Percentiles rank a stretch among this genome's conserved stretches.
Conservation (phyloP, 2,888 invertebrate genomes). For the Synanthedon vespiformis region DNA sequence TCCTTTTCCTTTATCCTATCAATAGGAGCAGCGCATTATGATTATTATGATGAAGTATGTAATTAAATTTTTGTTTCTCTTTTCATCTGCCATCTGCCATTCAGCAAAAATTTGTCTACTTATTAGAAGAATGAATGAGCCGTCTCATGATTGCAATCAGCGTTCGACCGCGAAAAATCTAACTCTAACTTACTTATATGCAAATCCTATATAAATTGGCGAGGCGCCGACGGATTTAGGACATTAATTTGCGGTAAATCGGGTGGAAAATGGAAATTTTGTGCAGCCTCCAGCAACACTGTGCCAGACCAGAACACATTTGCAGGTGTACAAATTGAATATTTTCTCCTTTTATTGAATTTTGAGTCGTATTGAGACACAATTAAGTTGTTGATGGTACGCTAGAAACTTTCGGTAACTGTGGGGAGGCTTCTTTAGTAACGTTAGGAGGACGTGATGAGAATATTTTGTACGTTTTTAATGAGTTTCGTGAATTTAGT, state of each 20-base stretch:
- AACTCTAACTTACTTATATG: constrained; percentile 41
- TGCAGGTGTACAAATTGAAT: constrained; percentile 9
- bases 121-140: too few relatives aligned
- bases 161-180: constrained; percentile 28
- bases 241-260: constrained; percentile 68
- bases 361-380: not conserved
- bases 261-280: constrained; percentile 69
- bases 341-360: not conserved
- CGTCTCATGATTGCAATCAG: constrained; percentile 20
- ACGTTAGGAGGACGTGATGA: constrained; percentile 29
- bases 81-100: too few relatives aligned
- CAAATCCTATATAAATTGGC: constrained; percentile 60
- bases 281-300: constrained; percentile 56
- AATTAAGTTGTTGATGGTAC: constrained; percentile 2
- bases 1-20: too few relatives aligned
- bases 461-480: constrained; percentile 43
- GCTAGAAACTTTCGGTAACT: constrained; percentile 10
- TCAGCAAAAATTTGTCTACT: too few relatives aligned
- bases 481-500: constrained; percentile 21
- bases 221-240: constrained; percentile 54
- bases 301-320: constrained; percentile 10
- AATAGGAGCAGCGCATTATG: too few relatives aligned
- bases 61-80: too few relatives aligned
- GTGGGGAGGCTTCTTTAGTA: constrained; percentile 4
- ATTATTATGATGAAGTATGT: too few relatives aligned